Percentiles rank a stretch among this genome's conserved stretches.
phyloP scores from a whole-genome alignment of 1,140 invertebrate species.

The Meloidogyne hapla region DNA sequence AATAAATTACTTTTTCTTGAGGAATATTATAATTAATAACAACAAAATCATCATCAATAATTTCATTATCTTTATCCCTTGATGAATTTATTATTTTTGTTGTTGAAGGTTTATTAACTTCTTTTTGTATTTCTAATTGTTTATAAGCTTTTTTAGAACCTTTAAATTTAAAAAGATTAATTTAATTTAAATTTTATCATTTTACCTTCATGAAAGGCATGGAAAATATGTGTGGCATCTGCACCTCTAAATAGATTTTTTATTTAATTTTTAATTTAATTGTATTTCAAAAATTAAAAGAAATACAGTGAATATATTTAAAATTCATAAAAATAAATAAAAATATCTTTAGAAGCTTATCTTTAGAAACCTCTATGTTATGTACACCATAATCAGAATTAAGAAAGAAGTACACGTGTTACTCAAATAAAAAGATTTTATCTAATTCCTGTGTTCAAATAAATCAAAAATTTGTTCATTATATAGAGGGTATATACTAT shows the following conservation, averaged over 20 bases:
- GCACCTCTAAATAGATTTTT: slow-evolving; percentile 51
- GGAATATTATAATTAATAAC: slow-evolving; percentile 55
- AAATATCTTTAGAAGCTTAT: too few species aligned
- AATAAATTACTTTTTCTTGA: slow-evolving; percentile 51
- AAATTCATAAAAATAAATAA: too few species aligned
- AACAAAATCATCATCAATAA: slow-evolving; percentile 34
- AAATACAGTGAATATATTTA: too few species aligned
- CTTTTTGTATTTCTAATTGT: slow-evolving; percentile 52
- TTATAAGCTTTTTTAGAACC: slow-evolving; percentile 56
- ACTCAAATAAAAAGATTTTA: too few species aligned
- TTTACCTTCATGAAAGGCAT: slow-evolving; percentile 49
- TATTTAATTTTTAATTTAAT: slow-evolving; percentile 16
- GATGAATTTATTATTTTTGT: slow-evolving; percentile 8
- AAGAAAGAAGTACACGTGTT: too few species aligned
- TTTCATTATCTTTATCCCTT: slow-evolving; percentile 24
- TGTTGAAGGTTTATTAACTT: slow-evolving; percentile 26
- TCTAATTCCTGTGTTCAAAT: too few species aligned
- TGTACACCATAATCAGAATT: too few species aligned
- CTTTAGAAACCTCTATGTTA: too few species aligned
- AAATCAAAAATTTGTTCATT: too few species aligned
- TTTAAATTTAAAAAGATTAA: slow-evolving; percentile 32
- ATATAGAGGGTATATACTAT: too few species aligned
- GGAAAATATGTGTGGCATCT: slow-evolving; percentile 63
- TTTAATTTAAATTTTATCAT: neutral
- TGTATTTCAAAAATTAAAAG: too few species aligned